Percentiles rank a stretch among this genome's conserved stretches.
These are phyloP conservation scores for Cephalopachus bancanus DNA, from an alignment of 2,797 vertebrate species.

Conservation along the genomic window DNA sequence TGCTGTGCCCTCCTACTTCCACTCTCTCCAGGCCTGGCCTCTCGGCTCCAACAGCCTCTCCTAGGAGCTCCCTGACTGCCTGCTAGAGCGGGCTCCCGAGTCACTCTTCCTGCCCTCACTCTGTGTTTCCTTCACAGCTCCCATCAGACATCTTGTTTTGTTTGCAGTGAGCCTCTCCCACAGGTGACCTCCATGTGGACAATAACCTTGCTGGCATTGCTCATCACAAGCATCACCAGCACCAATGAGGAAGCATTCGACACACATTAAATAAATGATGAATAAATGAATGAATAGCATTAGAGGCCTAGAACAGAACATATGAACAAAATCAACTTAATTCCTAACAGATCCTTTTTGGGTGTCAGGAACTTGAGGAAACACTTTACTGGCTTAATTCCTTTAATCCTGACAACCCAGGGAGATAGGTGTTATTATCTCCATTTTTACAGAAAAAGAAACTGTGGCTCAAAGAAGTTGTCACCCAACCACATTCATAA, in stretches of 20 bases:
- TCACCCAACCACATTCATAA: not conserved
- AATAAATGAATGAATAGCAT: not conserved
- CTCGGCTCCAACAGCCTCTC: not conserved
- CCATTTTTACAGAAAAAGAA: slow-evolving; percentile 48
- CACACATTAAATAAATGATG: not conserved
- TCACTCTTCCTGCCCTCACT: not conserved
- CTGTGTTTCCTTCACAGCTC: not conserved
- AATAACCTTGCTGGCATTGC: not conserved
- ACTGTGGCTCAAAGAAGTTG: not conserved
- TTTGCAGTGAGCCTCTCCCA: not conserved
- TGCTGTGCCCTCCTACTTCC: not conserved
- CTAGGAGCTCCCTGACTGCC: not conserved
- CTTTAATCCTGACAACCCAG: not conserved
- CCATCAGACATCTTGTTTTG: not conserved
- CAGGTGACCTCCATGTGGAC: not conserved
- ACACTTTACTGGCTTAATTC: not conserved
- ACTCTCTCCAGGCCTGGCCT: not conserved
- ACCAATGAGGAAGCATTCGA: not conserved
- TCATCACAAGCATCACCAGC: not conserved
- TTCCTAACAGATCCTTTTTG: not conserved
- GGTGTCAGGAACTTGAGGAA: not conserved
- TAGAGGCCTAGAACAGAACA: not conserved
- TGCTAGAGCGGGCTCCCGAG: not conserved
- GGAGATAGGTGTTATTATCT: not conserved
- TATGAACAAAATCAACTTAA: not conserved